These are phyloP conservation scores for human DNA, from an alignment of 2,113 vertebrate genomes.

Conservation along the genomic window DNA sequence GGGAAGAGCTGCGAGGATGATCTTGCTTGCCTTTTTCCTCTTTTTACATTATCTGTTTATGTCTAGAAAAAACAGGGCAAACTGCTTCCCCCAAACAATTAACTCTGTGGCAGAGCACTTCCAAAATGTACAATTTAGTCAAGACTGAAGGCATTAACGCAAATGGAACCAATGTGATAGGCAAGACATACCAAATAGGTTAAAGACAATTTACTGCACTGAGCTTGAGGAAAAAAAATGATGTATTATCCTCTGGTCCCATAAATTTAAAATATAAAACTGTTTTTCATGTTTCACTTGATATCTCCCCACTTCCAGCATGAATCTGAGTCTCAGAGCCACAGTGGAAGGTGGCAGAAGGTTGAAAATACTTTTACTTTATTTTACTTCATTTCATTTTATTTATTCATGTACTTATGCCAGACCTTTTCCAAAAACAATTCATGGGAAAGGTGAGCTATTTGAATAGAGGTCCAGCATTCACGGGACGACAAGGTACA, in stretches of 20 bases:
- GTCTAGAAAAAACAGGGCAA: constrained; percentile 71
- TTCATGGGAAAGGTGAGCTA: neutral
- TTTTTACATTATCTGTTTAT: constrained; percentile 41
- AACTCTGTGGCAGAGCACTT: constrained; percentile 24
- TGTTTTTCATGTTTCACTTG: constrained; percentile 74
- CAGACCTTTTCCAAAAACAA: neutral
- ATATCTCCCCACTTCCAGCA: constrained; percentile 49
- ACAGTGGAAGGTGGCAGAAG: neutral
- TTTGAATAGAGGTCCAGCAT: accelerated
- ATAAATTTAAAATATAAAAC: constrained; percentile 71
- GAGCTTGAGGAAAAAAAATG: constrained; percentile 8
- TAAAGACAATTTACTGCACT: neutral
- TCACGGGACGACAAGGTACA: accelerated
- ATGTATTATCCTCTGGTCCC: constrained; percentile 23
- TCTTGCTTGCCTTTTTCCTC: neutral
- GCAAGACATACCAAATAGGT: neutral
- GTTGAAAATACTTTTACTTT: neutral
- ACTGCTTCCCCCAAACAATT: constrained; percentile 50
- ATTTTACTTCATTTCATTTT: constrained; percentile 12
- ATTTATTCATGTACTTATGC: neutral
- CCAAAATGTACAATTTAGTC: accelerated
- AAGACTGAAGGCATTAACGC: neutral
- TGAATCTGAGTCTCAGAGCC: constrained; percentile 37
- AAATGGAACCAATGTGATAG: neutral
- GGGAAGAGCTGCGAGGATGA: constrained; percentile 3